Base-by-base conservation (phyloP, 2,888 invertebrate species). In the Hofmannophila pseudospretella region DNA sequence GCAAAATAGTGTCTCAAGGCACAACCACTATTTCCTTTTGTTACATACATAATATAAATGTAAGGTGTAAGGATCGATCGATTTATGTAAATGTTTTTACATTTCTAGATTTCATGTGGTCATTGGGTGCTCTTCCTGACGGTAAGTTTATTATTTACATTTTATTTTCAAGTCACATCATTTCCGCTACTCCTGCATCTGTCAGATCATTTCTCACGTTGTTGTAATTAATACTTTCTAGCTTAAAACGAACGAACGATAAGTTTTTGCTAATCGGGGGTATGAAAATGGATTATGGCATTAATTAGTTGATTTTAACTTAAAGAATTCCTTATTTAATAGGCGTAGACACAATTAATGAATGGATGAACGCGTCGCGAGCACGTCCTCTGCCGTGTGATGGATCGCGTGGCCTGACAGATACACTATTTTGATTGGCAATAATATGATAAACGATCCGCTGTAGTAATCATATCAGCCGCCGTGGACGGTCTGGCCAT, bases 61-160 rank as follows among this genome's bases (percentile, higher is more conserved):
- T 80, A 77, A 77, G 66, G 68, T 79, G 65, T 82, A 80, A 84
- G 76, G 70, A 76, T 82, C 74, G 84, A 68, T 85, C 84, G 77
- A 85, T 77, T 86, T 84, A 86, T 84, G 84, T 82, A 85, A 85
- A 84, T 87, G 77, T 86, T 88, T 88, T 88, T 88, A 86, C 89
- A 88, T 89, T 90, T 94, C 90, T 94, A 96, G 96, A 96, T 95
- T 96, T 96, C 93, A 96, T 96, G 96, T 96, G 96, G 96, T 96
- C 96, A 89, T 93, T 96, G 93, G 96, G 96, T 92, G 95, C 96
- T 90, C 93, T 96, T 91, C 96, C 96, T 89, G 96, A 96, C 91
- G 96, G 96, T 96, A 91, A 95, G 95, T 93, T 74, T 41, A 60
- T 63, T 69, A 46, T 58, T 55, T 60, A 67, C 61, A 70, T 72